Base-by-base conservation (phyloP, 2,888 invertebrate genomes). In the Calephelis perditalis region DNA sequence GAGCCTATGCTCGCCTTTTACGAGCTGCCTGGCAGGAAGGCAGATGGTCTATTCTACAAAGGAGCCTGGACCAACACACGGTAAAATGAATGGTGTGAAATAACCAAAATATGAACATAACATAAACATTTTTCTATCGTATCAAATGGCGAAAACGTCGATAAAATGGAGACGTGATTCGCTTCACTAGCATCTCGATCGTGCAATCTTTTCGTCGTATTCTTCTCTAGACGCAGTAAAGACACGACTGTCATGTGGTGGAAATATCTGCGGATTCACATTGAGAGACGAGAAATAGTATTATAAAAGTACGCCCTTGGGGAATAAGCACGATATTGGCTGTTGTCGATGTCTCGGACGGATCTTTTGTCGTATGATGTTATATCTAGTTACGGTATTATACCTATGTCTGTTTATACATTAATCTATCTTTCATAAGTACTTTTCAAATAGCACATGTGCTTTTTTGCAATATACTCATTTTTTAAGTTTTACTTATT, bases 101-200 rank as follows among this genome's bases (percentile, higher is more conserved):
- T 26, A 26, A 52, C 10, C 26, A 52, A 52, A 52, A 26, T 52
- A 52, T 52, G 26, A 52, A 52, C 40, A 40, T 40, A 40, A 7
- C 40, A 7, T 37, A 8, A 40, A 40, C 6, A 35, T 7, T 52
- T 52, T 52, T 52, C 35, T 35, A 52, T 52, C 52, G 35, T 36
- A 11, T 52, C 35, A 7, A 52, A 52, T 52, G n/a, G 55, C 45
- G 64, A 64, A 64, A 59, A 61, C 59, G 52, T 67, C 81, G 75
- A 87, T 88, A 87, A 88, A 87, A 82, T 76, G 77, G 79, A 78
- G 78, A 86, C 88, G 86, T 87, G 87, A 82, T 86, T 78, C 80
- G 74, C 72, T 74, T 71, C 36, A 35, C 36, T 36, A 52, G 26
- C 11, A 52, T 52, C 76, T 75, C 79, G 75, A 77, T 79, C 71